phyloP scores from a whole-genome alignment of 2,888 invertebrate species.

The Hypomecis atomaria region DNA sequence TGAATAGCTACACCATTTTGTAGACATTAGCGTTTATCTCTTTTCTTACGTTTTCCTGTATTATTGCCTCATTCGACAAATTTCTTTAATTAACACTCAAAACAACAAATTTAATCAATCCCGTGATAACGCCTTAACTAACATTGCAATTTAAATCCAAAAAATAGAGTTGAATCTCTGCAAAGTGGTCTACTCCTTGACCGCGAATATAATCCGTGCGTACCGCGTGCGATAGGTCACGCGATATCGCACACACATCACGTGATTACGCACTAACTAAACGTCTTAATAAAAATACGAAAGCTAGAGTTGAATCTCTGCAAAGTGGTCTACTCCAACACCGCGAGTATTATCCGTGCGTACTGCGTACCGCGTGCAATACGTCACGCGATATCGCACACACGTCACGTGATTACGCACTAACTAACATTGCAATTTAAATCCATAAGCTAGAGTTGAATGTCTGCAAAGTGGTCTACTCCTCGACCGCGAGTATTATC shows the following conservation, averaged over 20 bases:
- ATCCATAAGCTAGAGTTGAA: too few species aligned
- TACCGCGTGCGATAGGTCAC: constrained; percentile 13
- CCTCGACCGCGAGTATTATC: not conserved
- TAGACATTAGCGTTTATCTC: too few species aligned
- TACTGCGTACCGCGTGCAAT: constrained; percentile 10
- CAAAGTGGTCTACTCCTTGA: not conserved
- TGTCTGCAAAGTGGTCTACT: not conserved
- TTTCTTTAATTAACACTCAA: too few species aligned
- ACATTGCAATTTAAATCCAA: not conserved
- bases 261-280: constrained; percentile 20
- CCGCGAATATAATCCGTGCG: not conserved
- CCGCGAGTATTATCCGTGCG: constrained; percentile 1
- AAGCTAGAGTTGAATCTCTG: constrained; percentile 4
- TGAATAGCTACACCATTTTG: too few species aligned
- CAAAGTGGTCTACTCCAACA: not conserved
- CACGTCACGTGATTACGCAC: constrained; percentile 12
- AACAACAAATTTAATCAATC: too few species aligned
- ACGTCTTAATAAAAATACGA: constrained; percentile 8
- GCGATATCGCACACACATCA: constrained; percentile 20
- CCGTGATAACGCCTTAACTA: constrained; percentile 19
- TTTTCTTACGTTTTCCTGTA: too few species aligned
- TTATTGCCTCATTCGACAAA: too few species aligned
- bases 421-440: constrained; percentile 9
- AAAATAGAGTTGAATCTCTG: constrained; percentile 4
- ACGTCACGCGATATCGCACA: constrained; percentile 22